Evolutionary conservation across 2,888 invertebrate species (phyloP).

Genomic region (Tineola bisselliella): DNA sequence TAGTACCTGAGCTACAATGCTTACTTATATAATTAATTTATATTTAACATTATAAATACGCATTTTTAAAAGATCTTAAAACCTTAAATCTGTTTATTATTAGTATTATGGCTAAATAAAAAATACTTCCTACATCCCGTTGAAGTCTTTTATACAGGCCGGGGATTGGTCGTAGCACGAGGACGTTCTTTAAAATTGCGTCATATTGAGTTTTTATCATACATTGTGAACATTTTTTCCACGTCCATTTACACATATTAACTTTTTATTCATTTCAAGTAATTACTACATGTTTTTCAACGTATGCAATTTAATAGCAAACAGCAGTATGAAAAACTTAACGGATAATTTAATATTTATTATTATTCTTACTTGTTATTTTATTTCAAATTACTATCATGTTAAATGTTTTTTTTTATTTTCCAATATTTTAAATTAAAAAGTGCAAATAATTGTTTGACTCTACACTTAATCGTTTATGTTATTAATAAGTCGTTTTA

Average conservation of each 20-base stretch:
- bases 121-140: background rate
- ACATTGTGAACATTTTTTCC: background rate
- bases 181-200: background rate
- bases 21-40: background rate
- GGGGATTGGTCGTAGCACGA: background rate
- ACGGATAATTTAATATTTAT: too few relatives aligned
- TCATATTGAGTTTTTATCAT: background rate
- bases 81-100: background rate
- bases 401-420: too few relatives aligned
- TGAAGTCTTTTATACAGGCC: slow-evolving; percentile 5
- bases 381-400: too few relatives aligned
- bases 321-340: background rate
- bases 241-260: slow-evolving; percentile 1
- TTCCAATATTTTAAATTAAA: too few relatives aligned
- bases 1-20: background rate
- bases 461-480: too few relatives aligned
- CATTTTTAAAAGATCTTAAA: background rate
- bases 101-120: background rate
- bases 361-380: too few relatives aligned
- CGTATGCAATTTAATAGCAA: background rate
- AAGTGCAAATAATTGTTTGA: too few relatives aligned
- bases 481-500: too few relatives aligned
- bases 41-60: background rate
- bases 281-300: slow-evolving; percentile 4
- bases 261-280: background rate